Evolutionary conservation across 2,888 invertebrate species (phyloP).

Genomic region (Tachina grossa): DNA sequence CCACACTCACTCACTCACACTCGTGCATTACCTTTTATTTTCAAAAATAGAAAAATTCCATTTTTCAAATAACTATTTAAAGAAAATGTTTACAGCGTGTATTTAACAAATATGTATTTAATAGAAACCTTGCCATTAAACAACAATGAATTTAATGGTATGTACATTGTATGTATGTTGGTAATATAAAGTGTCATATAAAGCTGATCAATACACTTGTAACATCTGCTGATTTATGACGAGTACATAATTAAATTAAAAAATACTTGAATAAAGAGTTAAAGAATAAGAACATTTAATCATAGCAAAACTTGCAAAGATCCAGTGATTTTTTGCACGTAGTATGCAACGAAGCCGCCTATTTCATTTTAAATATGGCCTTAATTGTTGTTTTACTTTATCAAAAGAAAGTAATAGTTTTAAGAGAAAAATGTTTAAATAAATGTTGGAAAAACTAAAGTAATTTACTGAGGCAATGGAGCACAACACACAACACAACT

Average conservation of each 20-base stretch:
- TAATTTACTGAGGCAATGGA: conserved; percentile 80
- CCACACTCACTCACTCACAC: conserved; percentile 9
- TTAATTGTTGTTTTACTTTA: conserved; percentile 36
- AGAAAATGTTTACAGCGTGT: not conserved
- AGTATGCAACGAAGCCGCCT: conserved; percentile 4
- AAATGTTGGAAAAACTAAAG: conserved; percentile 68
- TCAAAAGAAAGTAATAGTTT: conserved; percentile 65
- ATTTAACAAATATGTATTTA: conserved; percentile 7
- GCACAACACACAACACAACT: conserved; percentile 73
- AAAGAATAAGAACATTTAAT: not conserved
- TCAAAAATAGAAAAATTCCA: conserved; percentile 20
- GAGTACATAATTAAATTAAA: not conserved
- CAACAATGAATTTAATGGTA: conserved; percentile 1
- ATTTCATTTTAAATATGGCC: not conserved
- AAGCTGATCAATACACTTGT: not conserved
- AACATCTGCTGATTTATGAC: not conserved
- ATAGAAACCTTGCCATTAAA: conserved; percentile 8
- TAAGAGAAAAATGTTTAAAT: conserved; percentile 53
- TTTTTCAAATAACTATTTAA: conserved; percentile 32
- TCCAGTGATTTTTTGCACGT: not conserved
- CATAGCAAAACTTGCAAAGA: not conserved
- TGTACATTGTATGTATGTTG: not conserved
- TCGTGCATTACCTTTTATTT: not conserved
- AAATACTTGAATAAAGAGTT: not conserved
- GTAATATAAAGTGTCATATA: not conserved